phyloP scores from a whole-genome alignment of 2,797 vertebrate genomes.

The Setipinna tenuifilis region DNA sequence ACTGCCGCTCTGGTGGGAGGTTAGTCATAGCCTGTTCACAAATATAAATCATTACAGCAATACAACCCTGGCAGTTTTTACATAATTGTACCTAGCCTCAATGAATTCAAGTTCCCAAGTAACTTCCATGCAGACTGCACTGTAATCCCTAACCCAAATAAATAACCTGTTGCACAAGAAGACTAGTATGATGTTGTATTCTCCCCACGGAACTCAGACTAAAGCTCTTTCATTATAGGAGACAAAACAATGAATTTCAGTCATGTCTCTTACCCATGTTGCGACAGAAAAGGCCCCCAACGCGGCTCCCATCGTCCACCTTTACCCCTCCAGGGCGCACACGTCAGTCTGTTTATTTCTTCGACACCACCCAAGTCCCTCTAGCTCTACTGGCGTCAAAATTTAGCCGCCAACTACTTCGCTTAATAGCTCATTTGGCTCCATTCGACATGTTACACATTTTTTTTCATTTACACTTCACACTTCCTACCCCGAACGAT shows the following conservation, averaged over 20 bases:
- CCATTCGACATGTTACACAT: not conserved
- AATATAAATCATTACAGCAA: not conserved
- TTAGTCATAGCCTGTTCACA: not conserved
- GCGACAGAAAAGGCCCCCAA: slow-evolving; percentile 61
- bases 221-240: not conserved
- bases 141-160: not conserved
- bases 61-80: not conserved
- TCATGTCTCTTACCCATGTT: slow-evolving; percentile 61
- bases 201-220: not conserved
- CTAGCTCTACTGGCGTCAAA: not conserved
- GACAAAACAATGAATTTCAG: not conserved
- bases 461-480: not conserved
- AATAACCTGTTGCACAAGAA: slow-evolving; percentile 9
- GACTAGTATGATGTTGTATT: not conserved
- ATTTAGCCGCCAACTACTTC: not conserved
- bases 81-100: not conserved
- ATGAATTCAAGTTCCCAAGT: not conserved
- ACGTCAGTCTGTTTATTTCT: not conserved
- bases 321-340: slow-evolving; percentile 17
- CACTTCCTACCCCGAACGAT: not conserved
- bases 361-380: not conserved
- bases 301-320: slow-evolving; percentile 64
- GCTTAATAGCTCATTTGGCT: not conserved
- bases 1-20: not conserved
- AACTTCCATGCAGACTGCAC: not conserved